Conservation (phyloP, 1,140 invertebrate genomes). For the Achroia grisella region DNA sequence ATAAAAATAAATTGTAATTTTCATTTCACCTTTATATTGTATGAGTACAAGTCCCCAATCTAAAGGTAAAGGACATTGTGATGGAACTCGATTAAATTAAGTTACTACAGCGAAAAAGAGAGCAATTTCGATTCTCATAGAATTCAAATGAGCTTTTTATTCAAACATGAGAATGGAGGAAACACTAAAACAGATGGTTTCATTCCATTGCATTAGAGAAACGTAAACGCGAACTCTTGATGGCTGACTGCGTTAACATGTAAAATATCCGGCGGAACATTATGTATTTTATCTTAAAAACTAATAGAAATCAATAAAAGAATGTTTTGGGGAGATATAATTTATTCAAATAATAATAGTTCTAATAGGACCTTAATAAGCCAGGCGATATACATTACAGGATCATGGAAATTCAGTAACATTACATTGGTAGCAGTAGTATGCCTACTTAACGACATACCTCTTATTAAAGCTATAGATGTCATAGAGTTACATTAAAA, state of each 20-base stretch:
- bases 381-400: conserved; percentile 27
- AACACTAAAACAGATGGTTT: conserved; percentile 57
- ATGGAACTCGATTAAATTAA: conserved; percentile 70
- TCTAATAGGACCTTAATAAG: conserved; percentile 31
- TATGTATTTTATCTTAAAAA: background rate
- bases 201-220: conserved; percentile 42
- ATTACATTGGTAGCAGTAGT: conserved; percentile 16
- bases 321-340: conserved; percentile 13
- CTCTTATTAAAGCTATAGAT: conserved; percentile 46
- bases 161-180: conserved; percentile 51
- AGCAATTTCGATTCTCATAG: conserved; percentile 71
- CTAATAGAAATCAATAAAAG: background rate
- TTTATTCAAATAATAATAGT: conserved; percentile 37
- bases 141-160: conserved; percentile 72
- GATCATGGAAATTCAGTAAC: conserved; percentile 12
- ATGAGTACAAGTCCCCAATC: conserved; percentile 38
- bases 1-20: conserved; percentile 3
- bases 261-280: too few relatives aligned
- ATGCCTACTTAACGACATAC: conserved; percentile 21
- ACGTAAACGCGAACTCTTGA: conserved; percentile 30
- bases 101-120: conserved; percentile 66
- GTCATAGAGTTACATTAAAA: conserved; percentile 10
- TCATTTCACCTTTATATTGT: conserved; percentile 14
- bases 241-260: too few relatives aligned
- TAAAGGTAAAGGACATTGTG: conserved; percentile 51